Evolutionary conservation across 2,113 vertebrate genomes (phyloP), one percentile per base, ranked within the genome.

Genomic region (Prionailurus bengalensis): DNA sequence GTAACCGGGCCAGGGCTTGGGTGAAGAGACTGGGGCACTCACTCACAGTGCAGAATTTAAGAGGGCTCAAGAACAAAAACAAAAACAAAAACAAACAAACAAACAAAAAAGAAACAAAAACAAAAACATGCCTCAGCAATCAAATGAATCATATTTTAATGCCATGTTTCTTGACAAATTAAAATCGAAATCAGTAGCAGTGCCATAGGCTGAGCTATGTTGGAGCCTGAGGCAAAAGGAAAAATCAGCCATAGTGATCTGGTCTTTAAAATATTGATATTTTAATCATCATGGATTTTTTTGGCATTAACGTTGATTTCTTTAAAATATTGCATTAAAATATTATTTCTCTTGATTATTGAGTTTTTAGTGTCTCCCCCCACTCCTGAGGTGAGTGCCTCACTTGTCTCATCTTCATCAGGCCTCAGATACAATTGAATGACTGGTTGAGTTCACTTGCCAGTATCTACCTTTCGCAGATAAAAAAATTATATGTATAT

Each of bases 251-350:
- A 74, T 29, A 29, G 14, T 90, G 79, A 91, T 79, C 13, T 13
- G n/a, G 48, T 42, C 51, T 93, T 91, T 74, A 78, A 95, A 82
- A 66, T 82, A 39, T 17, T 68, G 48, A 85, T 83, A 70, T 81
- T 91, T 97, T 86, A 33, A 15, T 48, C 55, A 85, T 66, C 16
- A 51, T 23, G 13, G 2, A 63, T 65, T 81, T 84, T 95, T 95
- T 94, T 68, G 21, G 27, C 29, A 53, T 83, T 58, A 45, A 79
- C 68, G 90, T 95, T 92, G 15, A 45, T 55, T 73, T 92, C 45
- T 73, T 36, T 42, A 87, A 61, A 91, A 79, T 90, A 63, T n/a
- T 71, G 68, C 33, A 87, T 78, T 76, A 61, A 92, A 92, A 90
- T 92, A 73, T 15, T 83, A n/a, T 80, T 87, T 83, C 79, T 29